phyloP scores from a whole-genome alignment of 1,140 invertebrate species.

The Drosophila aff. region DNA sequence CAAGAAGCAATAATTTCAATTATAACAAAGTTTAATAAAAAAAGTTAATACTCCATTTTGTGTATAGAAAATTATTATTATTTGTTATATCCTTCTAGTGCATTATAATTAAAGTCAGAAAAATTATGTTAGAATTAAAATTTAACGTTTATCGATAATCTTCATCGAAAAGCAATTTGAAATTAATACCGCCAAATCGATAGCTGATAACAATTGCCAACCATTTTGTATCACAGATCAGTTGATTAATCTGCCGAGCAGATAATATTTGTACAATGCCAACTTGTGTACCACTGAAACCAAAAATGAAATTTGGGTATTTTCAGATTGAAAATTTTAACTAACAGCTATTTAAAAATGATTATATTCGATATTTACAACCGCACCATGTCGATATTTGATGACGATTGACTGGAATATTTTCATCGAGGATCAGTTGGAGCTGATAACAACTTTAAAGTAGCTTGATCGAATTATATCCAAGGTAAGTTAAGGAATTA shows the following conservation, averaged over 20 bases:
- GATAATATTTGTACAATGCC: too few species aligned
- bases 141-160: too few species aligned
- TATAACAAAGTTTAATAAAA: slow-evolving; percentile 5
- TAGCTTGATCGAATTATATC: neutral
- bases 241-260: too few species aligned
- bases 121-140: too few species aligned
- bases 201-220: too few species aligned
- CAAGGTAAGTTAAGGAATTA: neutral
- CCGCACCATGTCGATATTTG: neutral
- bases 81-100: neutral
- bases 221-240: too few species aligned
- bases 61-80: neutral
- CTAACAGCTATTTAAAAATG: neutral
- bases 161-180: too few species aligned
- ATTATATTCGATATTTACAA: slow-evolving; percentile 23
- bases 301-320: neutral
- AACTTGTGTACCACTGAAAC: too few species aligned
- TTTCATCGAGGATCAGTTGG: slow-evolving; percentile 22
- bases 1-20: slow-evolving; percentile 44
- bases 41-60: neutral
- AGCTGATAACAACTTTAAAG: slow-evolving; percentile 7
- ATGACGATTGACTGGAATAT: slow-evolving; percentile 4
- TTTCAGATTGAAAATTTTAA: neutral
- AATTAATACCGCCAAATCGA: too few species aligned
- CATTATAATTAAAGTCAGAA: neutral